Base-by-base conservation (phyloP, 37 sponge, comb jelly and placozoan genomes). In the Aphrocallistes beatrix region DNA sequence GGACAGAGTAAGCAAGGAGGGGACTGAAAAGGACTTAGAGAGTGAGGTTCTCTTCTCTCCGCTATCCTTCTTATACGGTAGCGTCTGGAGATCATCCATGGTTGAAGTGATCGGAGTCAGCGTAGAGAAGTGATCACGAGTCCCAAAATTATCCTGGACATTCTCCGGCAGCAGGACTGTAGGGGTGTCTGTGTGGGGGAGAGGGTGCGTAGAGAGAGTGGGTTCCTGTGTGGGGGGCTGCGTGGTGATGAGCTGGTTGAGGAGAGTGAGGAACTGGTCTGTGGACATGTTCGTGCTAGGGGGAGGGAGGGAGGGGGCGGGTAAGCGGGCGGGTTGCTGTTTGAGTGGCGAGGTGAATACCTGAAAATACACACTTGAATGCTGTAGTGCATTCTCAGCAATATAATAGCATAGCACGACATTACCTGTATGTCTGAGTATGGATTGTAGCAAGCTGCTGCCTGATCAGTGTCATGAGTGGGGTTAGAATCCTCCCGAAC, bases 311-410 rank as follows among this genome's bases (percentile, higher is more conserved):
- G n/a, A 19, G n/a, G 75, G 75, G 34, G 21, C n/a, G 3, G 75
- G 75, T 60, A 60, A 60, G 75, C n/a, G 75, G 34, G 75, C 75
- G 75, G 75, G 75, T 60, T 30, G 75, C 75, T 60, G 32, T 60
- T 60, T 30, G 6, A 30, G 25, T 3, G 75, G 75, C 10, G 75
- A 60, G n/a, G 75, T 60, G 75, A 60, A 30, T 13, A 60, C 75
- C 75, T 60, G 34, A 13, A 60, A 32, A 60, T 60, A 60, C 8
- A 6, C 25, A 60, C n/a, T n/a, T n/a, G n/a, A 60, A 60, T 60
- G 32, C 21, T 19, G n/a, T 60, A 19, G 25, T 30, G 34, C 10
- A 60, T 60, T 25, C 75, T 6, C 75, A 19, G 8, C 21, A 19
- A 3, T 60, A 60, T 60, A 13, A n/a, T n/a, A 42, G 6, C 13